These are phyloP conservation scores for Rhimphoctona megacephalus DNA, from an alignment of 2,888 invertebrate species.

Conservation along the genomic window DNA sequence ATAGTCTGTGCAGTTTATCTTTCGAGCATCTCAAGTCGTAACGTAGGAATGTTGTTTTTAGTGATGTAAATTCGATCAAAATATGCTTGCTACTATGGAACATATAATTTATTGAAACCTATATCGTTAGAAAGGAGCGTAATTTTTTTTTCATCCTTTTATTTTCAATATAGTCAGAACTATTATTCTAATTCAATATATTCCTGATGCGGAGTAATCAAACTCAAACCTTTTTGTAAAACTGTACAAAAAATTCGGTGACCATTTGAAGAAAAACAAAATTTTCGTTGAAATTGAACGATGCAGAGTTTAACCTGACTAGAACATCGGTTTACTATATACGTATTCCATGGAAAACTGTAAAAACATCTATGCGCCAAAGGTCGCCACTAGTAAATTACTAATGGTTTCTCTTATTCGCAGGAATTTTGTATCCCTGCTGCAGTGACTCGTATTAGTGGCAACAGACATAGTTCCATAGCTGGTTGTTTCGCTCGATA, in stretches of 20 bases:
- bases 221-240: not conserved
- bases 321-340: not conserved
- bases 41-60: not conserved
- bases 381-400: not conserved
- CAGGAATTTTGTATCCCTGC: not conserved
- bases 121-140: no score
- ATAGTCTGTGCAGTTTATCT: not conserved
- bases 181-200: no score
- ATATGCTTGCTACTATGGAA: not conserved
- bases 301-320: not conserved
- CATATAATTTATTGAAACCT: no score
- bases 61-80: not conserved
- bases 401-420: constrained; percentile 16
- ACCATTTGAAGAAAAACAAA: not conserved
- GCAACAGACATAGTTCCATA: not conserved
- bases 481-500: constrained; percentile 40
- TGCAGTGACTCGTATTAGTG: not conserved
- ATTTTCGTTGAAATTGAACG: no score
- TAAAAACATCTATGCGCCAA: not conserved
- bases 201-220: not conserved
- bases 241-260: not conserved
- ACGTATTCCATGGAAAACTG: not conserved
- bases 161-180: no score
- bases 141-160: no score
- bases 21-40: not conserved